phyloP scores from a whole-genome alignment of 2,113 vertebrate species.

The Rostratula benghalensis region DNA sequence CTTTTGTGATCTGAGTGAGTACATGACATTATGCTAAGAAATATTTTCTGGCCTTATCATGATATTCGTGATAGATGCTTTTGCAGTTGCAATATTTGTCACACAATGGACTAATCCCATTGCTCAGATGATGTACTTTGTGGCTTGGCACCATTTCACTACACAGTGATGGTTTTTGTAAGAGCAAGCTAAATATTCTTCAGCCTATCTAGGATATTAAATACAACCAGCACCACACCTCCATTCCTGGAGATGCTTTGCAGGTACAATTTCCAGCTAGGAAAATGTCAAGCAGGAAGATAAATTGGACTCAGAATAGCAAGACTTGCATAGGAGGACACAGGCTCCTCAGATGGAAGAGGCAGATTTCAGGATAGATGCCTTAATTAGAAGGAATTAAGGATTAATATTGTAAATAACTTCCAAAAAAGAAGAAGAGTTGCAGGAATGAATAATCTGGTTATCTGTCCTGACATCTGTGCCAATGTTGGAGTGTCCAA shows the following conservation, averaged over 20 bases:
- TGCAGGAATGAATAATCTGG: neutral
- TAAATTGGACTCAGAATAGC: neutral
- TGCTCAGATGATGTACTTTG: neutral
- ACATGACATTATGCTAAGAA: neutral
- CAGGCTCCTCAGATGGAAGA: neutral
- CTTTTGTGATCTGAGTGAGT: neutral
- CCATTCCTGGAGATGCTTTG: conserved; percentile 4
- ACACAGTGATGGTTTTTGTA: neutral
- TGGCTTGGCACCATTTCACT: neutral
- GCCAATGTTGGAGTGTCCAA: neutral
- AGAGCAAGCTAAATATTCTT: conserved; percentile 13
- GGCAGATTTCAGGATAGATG: neutral
- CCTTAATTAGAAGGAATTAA: conserved; percentile 9
- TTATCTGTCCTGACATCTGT: conserved; percentile 14
- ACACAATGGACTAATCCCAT: neutral
- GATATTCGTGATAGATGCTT: neutral
- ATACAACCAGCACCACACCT: neutral
- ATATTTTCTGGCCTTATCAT: neutral
- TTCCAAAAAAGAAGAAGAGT: neutral
- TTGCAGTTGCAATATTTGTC: neutral
- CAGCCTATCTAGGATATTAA: conserved; percentile 12
- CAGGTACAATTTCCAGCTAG: neutral
- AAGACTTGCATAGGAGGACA: neutral
- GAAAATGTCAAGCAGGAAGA: conserved; percentile 1
- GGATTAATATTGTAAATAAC: neutral